These are phyloP conservation scores for Catocala nupta DNA, from an alignment of 2,888 invertebrate genomes.

Conservation along the genomic window DNA sequence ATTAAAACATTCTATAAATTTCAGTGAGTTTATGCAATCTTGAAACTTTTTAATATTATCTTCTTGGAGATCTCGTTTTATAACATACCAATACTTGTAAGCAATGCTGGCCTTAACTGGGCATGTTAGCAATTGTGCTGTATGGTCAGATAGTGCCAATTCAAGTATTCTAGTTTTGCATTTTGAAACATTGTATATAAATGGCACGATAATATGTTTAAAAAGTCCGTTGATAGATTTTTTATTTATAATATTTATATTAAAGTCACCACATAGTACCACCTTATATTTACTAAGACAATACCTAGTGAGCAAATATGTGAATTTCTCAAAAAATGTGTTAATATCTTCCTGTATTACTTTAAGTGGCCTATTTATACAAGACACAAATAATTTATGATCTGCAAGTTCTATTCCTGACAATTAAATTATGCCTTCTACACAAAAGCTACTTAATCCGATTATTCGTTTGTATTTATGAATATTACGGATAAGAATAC, in stretches of 20 bases:
- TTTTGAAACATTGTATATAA: not conserved
- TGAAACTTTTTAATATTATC: slow-evolving; percentile 5
- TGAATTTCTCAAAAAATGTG: not conserved
- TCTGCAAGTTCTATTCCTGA: no score
- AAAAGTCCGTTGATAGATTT: not conserved
- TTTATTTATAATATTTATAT: not conserved
- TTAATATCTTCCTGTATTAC: not conserved
- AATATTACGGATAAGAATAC: no score
- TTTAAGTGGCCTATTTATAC: not conserved
- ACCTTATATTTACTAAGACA: not conserved
- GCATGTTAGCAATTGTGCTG: slow-evolving; percentile 12
- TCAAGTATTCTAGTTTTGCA: not conserved
- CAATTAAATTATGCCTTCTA: no score
- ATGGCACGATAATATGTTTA: not conserved
- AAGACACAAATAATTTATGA: not conserved
- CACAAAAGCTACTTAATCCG: no score
- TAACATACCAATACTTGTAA: slow-evolving; percentile 3
- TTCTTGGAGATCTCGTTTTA: slow-evolving; percentile 1
- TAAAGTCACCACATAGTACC: not conserved
- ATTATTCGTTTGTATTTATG: no score
- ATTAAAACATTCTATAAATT: not conserved
- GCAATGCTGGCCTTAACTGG: not conserved
- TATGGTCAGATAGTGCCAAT: slow-evolving; percentile 6
- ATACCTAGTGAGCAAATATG: not conserved
- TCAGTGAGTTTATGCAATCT: not conserved